phyloP scores from a whole-genome alignment of 2,888 invertebrate genomes.

The Electrophaes corylata region DNA sequence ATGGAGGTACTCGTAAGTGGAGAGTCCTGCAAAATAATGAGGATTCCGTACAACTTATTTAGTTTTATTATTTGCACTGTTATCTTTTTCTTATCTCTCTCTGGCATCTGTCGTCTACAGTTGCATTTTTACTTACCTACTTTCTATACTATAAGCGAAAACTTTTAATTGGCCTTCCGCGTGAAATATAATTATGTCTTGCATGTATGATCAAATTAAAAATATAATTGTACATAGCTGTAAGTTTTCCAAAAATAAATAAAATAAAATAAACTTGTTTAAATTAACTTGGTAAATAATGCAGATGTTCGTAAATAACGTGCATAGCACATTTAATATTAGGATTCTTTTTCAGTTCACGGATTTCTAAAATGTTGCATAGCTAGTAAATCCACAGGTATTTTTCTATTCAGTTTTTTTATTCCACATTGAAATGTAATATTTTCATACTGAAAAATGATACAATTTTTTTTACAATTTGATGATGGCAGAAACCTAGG shows the following conservation, averaged over 20 bases:
- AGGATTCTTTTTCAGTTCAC: conserved; percentile 4
- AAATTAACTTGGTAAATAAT: not conserved
- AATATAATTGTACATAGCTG: too few species aligned
- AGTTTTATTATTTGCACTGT: too few species aligned
- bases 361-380: conserved; percentile 12
- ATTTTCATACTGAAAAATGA: not conserved
- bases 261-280: too few species aligned
- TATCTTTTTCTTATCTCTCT: too few species aligned
- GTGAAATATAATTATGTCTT: too few species aligned
- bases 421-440: conserved; percentile 3
- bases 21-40: conserved; percentile 24
- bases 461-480: not conserved
- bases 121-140: too few species aligned
- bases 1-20: conserved; percentile 13
- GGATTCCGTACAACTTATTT: conserved; percentile 15
- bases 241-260: too few species aligned
- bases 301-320: not conserved
- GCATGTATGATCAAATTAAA: too few species aligned
- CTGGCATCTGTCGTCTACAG: too few species aligned
- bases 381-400: conserved; percentile 8
- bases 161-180: too few species aligned
- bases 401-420: conserved; percentile 12
- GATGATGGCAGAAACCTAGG: too few species aligned
- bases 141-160: too few species aligned
- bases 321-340: not conserved